Evolutionary conservation across 2,888 invertebrate genomes (phyloP).

Genomic region (Axea sp.): DNA sequence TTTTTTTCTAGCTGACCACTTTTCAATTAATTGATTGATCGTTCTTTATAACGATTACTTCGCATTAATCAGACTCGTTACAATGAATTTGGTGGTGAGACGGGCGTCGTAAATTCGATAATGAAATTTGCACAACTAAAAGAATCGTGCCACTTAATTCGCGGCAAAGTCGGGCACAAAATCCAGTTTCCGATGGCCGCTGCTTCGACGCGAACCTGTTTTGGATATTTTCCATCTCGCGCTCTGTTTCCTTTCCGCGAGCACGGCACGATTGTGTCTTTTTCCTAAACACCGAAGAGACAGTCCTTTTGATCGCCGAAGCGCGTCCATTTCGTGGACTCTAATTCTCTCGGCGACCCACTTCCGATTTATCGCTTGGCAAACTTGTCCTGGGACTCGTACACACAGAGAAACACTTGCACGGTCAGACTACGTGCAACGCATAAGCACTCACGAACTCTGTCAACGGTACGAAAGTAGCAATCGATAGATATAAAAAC

Average conservation of each 20-base stretch:
- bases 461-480: conserved; percentile 28
- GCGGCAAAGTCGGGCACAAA: conserved; percentile 54
- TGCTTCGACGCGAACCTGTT: conserved; percentile 53
- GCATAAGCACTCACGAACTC: conserved; percentile 1
- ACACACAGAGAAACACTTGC: conserved; percentile 31
- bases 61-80: too few relatives aligned
- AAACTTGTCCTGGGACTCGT: conserved; percentile 29
- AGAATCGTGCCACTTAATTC: conserved; percentile 44
- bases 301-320: conserved; percentile 67
- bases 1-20: too few relatives aligned
- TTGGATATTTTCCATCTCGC: conserved; percentile 65
- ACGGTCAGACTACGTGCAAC: conserved; percentile 2
- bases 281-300: conserved; percentile 65
- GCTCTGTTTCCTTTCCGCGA: conserved; percentile 69
- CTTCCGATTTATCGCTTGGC: conserved; percentile 63
- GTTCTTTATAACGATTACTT: too few relatives aligned
- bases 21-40: too few relatives aligned
- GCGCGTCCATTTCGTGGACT: conserved; percentile 67
- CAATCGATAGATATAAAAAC: conserved; percentile 32
- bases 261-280: conserved; percentile 63
- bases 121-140: conserved; percentile 20
- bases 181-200: conserved; percentile 53
- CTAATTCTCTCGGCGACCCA: conserved; percentile 67
- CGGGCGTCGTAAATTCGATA: conserved; percentile 16
- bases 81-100: too few relatives aligned